phyloP scores from a whole-genome alignment of 2,888 invertebrate genomes.

The Bellardia bayeri region DNA sequence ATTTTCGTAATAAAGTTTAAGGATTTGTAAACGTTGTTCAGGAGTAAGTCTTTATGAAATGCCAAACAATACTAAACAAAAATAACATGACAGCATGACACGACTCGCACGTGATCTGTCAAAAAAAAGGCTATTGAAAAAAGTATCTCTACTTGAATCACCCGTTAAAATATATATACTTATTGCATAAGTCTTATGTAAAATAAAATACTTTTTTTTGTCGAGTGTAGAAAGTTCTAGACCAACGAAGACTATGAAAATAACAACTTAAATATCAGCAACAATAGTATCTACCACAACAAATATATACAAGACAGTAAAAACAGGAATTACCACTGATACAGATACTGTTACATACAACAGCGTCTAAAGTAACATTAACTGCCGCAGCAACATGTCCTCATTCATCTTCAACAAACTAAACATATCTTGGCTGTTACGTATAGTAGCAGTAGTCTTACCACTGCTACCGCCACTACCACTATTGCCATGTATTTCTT shows the following conservation, averaged over 20 bases:
- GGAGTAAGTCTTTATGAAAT: no score
- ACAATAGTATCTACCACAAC: constrained; percentile 20
- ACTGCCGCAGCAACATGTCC: constrained; percentile 75
- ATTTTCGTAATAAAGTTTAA: no score
- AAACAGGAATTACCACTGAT: constrained; percentile 41
- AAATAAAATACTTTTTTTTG: not conserved
- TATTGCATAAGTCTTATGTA: no score
- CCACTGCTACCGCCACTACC: constrained; percentile 2
- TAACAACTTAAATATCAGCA: constrained; percentile 38
- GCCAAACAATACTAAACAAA: no score
- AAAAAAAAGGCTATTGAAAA: no score
- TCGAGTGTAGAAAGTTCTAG: not conserved
- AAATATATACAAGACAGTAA: constrained; percentile 5
- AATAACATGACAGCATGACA: no score
- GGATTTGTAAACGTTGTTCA: no score
- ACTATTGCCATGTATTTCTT: constrained; percentile 34
- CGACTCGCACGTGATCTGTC: no score
- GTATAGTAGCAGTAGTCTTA: not conserved
- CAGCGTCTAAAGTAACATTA: constrained; percentile 47
- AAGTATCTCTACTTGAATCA: no score
- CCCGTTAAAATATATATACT: no score
- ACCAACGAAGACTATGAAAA: constrained; percentile 1
- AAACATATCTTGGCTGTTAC: constrained; percentile 60
- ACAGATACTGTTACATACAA: not conserved
- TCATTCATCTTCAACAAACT: constrained; percentile 80